Percentiles rank a stretch among this genome's conserved stretches.
Conservation (phyloP, 2,797 vertebrate genomes). For the Enteromius anoplus region DNA sequence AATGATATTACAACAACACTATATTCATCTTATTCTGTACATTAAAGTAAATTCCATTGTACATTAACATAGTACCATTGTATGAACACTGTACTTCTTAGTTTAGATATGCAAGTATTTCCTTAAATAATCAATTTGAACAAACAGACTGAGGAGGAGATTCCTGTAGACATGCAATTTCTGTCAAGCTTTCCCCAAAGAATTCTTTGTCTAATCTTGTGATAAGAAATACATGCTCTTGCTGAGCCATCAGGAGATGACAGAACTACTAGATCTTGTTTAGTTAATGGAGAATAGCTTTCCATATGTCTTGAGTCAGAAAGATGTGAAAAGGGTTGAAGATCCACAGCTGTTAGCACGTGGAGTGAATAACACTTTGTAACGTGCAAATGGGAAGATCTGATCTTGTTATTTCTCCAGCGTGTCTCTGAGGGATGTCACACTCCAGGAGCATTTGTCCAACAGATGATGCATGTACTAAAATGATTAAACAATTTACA, state of each 20-base stretch:
- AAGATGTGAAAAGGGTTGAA: neutral
- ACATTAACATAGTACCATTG: too few species aligned
- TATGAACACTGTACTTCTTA: neutral
- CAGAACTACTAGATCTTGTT: neutral
- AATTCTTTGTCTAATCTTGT: neutral
- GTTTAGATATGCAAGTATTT: neutral
- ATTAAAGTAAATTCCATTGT: too few species aligned
- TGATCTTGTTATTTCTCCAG: neutral
- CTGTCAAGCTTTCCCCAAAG: neutral
- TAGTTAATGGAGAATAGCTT: neutral
- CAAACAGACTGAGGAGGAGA: neutral
- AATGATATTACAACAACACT: neutral
- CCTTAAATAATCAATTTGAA: neutral
- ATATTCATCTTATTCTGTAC: neutral
- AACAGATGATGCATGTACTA: neutral
- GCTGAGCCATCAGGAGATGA: neutral
- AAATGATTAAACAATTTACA: neutral
- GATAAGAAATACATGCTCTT: slow-evolving; percentile 10
- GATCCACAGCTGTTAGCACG: neutral
- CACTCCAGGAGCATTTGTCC: slow-evolving; percentile 4
- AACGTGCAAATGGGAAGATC: neutral
- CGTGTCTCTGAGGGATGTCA: neutral
- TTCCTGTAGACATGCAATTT: neutral
- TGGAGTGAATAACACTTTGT: neutral
- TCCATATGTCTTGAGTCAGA: neutral